These are phyloP conservation scores for Tetraodon nigroviridis DNA, from an alignment of 2,113 vertebrate genomes.

Conservation along the genomic window DNA sequence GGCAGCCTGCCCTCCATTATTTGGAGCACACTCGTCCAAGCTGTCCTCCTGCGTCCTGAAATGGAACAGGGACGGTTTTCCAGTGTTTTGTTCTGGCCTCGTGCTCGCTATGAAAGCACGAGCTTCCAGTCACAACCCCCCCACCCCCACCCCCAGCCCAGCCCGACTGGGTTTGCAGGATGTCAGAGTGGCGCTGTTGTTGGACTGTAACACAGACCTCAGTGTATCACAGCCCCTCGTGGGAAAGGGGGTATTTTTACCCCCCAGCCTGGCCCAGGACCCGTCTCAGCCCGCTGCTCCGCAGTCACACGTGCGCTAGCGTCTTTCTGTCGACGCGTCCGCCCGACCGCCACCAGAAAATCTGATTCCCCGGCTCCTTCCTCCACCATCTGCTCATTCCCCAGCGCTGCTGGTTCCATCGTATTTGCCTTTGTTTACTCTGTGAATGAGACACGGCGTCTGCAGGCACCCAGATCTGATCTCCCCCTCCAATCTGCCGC, in stretches of 20 bases:
- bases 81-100: conserved; percentile 21
- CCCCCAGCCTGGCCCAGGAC: conserved; percentile 23
- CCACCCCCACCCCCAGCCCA: conserved; percentile 8
- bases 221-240: conserved; percentile 38
- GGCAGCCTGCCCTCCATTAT: conserved; percentile 24
- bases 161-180: conserved; percentile 39
- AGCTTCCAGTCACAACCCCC: conserved; percentile 26
- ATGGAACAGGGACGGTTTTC: conserved; percentile 48
- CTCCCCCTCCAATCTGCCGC: conserved; percentile 26
- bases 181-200: conserved; percentile 48
- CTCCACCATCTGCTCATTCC: conserved; percentile 53
- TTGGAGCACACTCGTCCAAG: conserved; percentile 50
- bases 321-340: conserved; percentile 14
- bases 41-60: conserved; percentile 54
- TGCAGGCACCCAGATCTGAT: conserved; percentile 57
- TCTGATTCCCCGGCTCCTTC: conserved; percentile 14
- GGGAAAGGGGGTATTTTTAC: conserved; percentile 30
- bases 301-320: conserved; percentile 25
- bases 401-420: conserved; percentile 64
- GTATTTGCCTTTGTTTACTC: conserved; percentile 67
- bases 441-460: conserved; percentile 72
- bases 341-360: conserved; percentile 12
- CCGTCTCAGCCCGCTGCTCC: conserved; percentile 22
- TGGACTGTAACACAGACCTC: conserved; percentile 42
- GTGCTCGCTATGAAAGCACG: conserved; percentile 30